These are phyloP conservation scores for Malacoraja senta DNA, from an alignment of 2,797 vertebrate species.

Conservation along the genomic window DNA sequence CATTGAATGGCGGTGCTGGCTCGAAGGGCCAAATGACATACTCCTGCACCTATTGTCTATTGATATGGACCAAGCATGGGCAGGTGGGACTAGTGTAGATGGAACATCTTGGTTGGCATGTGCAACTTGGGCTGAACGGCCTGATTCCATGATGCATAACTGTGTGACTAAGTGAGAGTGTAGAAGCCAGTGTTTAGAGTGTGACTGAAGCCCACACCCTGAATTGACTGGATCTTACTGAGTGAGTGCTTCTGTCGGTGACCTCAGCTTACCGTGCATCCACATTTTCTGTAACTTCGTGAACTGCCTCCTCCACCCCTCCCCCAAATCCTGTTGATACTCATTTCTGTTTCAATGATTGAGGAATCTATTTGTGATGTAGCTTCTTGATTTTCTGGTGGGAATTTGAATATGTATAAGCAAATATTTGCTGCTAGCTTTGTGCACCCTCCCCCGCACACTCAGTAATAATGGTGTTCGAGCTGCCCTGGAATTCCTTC, in stretches of 20 bases:
- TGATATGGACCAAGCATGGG: no score
- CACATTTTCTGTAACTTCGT: neutral
- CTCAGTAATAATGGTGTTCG: no score
- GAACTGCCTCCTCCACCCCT: neutral
- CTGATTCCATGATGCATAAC: no score
- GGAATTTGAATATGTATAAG: neutral
- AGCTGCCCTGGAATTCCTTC: neutral
- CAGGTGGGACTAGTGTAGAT: no score
- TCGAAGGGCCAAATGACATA: no score
- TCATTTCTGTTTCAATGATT: neutral
- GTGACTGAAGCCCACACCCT: neutral
- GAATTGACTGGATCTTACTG: neutral
- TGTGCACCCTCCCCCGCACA: neutral
- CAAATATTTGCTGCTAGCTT: neutral
- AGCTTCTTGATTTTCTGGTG: neutral
- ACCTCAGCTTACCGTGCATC: neutral
- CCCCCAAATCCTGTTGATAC: neutral
- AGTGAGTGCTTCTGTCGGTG: neutral
- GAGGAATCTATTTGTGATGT: neutral
- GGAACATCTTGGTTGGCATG: no score
- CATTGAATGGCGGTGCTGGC: no score
- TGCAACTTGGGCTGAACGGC: no score
- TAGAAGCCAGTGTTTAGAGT: neutral
- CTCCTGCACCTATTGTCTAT: no score
- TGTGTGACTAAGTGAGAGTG: no score